Base-by-base conservation (phyloP, 2,888 invertebrate genomes). In the Drosophila mercatorum region DNA sequence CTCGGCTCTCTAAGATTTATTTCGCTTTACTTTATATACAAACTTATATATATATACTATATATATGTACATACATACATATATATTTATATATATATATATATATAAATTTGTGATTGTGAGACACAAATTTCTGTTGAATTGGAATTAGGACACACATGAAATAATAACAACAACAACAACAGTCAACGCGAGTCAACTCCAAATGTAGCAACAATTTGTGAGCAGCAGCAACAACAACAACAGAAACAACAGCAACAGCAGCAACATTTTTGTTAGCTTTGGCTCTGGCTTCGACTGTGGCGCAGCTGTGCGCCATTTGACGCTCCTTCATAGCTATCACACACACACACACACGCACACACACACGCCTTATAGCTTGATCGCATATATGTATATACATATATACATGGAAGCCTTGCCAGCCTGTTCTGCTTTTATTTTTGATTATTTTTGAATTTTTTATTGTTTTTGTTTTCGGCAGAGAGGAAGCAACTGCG, bases 121-220 rank as follows among this genome's bases (percentile, higher is more conserved):
- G 89, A 84, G 89, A 85, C 89, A 82, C 82, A 83, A 78, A 86
- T 86, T 86, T 86, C 86, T 89, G 88, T 85, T 88, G 86, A 86
- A 86, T 88, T 85, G 89, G 86, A 86, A 86, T 86, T 86, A 86
- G 86, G 86, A 85, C 86, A 89, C 87, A 85, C 88, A 84, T 74
- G 81, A 80, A 80, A 80, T 77, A 78, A 64, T 58, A 77, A 79
- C 63, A 78, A 77, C 66, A 70, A 11, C 63, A 78, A 77, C 66
- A 70, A 11, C 46, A 22, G 22, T 56, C 69, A 52, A 26, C 41
- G 38, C 36, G 38, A 52, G 22, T 52, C 36, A 38, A 52, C 36
- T 52, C 68, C 51, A 83, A 85, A 85, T 83, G 83, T 88, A 75
- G 83, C 87, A 88, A 88, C 83, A 83, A 83, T 86, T 88, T 80